These are phyloP conservation scores for Pedionomus torquatus DNA, from an alignment of 2,113 vertebrate species.

Conservation along the genomic window DNA sequence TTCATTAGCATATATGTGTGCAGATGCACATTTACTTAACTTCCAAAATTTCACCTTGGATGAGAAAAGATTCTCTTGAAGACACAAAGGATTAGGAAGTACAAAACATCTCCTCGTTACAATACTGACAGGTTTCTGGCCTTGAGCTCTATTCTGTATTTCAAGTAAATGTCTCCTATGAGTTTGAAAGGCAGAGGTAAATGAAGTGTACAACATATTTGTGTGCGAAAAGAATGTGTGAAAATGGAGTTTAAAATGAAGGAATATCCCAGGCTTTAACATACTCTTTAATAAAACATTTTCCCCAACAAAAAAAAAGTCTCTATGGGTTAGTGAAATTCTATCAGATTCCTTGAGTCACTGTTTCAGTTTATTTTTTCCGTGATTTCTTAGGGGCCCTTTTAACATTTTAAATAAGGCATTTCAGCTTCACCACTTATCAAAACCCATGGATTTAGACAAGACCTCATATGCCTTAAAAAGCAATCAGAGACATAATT, in stretches of 20 bases:
- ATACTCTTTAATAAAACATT: not conserved
- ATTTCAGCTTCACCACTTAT: not conserved
- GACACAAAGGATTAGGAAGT: not conserved
- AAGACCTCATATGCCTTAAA: not conserved
- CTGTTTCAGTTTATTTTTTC: not conserved
- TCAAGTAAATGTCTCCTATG: not conserved
- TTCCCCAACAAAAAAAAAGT: not conserved
- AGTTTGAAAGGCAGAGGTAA: constrained; percentile 16
- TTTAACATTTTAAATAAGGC: not conserved
- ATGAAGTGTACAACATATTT: not conserved
- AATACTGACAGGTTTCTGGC: not conserved
- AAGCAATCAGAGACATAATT: not conserved
- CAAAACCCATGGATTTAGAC: not conserved
- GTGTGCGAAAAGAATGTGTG: not conserved
- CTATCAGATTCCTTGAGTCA: not conserved
- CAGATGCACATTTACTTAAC: not conserved
- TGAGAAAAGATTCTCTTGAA: not conserved
- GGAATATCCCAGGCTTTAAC: not conserved
- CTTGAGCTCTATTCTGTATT: constrained; percentile 1
- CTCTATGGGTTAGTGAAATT: not conserved
- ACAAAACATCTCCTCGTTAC: not conserved
- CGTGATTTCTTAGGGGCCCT: not conserved
- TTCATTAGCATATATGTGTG: not conserved
- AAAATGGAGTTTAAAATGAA: not conserved
- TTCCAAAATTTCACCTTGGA: not conserved